Conservation (phyloP, 2,797 vertebrate genomes). For the Chrysocyon brachyurus region DNA sequence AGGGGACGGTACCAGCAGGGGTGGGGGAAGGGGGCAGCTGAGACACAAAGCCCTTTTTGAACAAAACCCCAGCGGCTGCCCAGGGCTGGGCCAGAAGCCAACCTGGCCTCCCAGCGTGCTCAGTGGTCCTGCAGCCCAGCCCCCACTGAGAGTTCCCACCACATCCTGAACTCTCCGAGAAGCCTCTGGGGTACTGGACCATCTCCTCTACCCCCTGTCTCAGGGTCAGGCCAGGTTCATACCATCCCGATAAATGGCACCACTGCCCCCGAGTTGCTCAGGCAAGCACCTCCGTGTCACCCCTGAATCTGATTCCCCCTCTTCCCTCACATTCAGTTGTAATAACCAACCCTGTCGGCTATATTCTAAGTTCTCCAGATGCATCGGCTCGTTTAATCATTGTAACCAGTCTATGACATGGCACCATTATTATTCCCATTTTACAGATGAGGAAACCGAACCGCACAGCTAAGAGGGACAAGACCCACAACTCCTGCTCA, state of each 20-base stretch:
- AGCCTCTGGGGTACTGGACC: neutral
- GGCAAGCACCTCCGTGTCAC: too few species aligned
- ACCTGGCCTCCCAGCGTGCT: conserved; percentile 5
- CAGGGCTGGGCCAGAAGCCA: conserved; percentile 52
- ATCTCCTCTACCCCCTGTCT: neutral
- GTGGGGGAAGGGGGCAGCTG: neutral
- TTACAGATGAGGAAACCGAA: neutral
- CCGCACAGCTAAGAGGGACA: neutral
- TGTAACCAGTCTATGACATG: neutral
- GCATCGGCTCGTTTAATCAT: neutral
- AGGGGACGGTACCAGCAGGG: neutral
- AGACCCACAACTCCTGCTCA: neutral
- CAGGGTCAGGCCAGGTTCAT: neutral
- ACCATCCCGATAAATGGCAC: neutral
- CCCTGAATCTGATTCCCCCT: neutral
- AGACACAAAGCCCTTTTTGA: conserved; percentile 69
- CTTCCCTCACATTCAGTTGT: neutral
- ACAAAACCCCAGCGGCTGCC: neutral
- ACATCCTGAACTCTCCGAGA: neutral
- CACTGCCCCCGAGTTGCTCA: neutral
- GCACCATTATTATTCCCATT: neutral
- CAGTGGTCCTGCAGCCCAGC: neutral
- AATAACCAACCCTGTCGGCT: neutral
- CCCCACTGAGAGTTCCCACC: neutral
- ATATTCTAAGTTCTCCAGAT: neutral